phyloP scores from a whole-genome alignment of 2,797 vertebrate genomes.

The Poecilia velifera region DNA sequence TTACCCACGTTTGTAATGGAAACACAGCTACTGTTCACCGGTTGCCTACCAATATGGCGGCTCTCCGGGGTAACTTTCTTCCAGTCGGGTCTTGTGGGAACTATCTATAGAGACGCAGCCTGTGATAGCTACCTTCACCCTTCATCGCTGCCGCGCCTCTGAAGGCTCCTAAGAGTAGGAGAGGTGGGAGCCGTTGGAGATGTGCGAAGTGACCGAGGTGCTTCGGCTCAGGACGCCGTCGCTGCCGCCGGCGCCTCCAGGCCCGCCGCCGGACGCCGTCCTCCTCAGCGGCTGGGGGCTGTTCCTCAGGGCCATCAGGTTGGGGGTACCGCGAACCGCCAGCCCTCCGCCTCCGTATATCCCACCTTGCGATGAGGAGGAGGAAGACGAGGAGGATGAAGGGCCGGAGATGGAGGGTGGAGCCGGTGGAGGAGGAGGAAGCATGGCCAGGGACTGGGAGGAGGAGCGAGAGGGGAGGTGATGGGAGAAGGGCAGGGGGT shows the following conservation, averaged over 20 bases:
- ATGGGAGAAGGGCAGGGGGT: constrained; percentile 83
- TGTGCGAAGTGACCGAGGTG: constrained; percentile 92
- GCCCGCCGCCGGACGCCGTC: constrained; percentile 87
- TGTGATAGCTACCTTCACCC: constrained; percentile 58
- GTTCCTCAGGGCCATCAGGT: constrained; percentile 87
- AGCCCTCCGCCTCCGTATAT: constrained; percentile 73
- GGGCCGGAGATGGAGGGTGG: constrained; percentile 83
- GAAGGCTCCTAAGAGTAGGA: constrained; percentile 85
- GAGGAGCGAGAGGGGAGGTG: constrained; percentile 85
- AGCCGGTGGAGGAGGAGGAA: constrained; percentile 80
- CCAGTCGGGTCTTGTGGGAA: too few species aligned
- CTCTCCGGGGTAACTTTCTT: too few species aligned
- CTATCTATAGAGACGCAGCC: constrained; percentile 55
- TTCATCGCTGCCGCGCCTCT: constrained; percentile 2
- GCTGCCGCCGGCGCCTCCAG: constrained; percentile 80
- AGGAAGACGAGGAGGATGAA: constrained; percentile 77
- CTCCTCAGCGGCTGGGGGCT: constrained; percentile 91
- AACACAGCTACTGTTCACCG: too few species aligned
- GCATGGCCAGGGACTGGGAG: constrained; percentile 84
- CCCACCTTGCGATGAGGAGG: constrained; percentile 78
- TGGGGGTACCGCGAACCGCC: constrained; percentile 79
- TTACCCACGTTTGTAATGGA: too few species aligned
- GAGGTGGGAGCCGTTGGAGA: constrained; percentile 91
- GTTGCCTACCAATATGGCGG: too few species aligned
- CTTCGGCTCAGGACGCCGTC: constrained; percentile 87